A percentile compares a stretch with the other conserved stretches of the same genome.
Evolutionary conservation across 37 sponge, comb jelly and placozoan species (phyloP).

Genomic region (Halisarca cf. caerulea): DNA sequence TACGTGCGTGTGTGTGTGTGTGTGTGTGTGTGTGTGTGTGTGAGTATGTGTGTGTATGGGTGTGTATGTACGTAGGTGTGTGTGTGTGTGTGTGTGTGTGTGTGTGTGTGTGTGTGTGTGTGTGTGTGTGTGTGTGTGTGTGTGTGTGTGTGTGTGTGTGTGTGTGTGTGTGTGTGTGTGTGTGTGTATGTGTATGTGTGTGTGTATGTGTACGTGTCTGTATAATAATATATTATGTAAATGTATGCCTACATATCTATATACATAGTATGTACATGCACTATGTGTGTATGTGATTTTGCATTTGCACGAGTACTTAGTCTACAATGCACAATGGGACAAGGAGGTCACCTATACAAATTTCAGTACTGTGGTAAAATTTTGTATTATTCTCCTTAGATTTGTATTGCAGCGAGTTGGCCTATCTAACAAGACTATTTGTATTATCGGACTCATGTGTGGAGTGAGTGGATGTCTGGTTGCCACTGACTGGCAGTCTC

Average conservation of each 20-base stretch:
- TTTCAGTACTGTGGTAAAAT: too few species aligned
- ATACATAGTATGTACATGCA: too few species aligned
- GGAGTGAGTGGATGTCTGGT: constrained; percentile 1
- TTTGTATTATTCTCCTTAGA: too few species aligned
- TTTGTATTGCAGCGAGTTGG: constrained; percentile 24
- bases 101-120: neutral
- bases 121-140: neutral
- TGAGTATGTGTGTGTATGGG: neutral
- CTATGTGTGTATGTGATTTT: too few species aligned
- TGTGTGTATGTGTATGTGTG: neutral
- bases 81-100: too few species aligned
- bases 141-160: neutral
- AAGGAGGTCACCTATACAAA: too few species aligned
- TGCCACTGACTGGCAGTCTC: constrained; percentile 54
- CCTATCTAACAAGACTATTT: constrained; percentile 18
- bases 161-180: constrained; percentile 2
- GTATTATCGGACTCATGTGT: constrained; percentile 1
- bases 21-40: neutral
- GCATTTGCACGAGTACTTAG: too few species aligned
- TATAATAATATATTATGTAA: too few species aligned
- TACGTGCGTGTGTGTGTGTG: neutral
- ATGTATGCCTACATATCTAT: too few species aligned
- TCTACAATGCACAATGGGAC: too few species aligned
- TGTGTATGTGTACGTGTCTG: too few species aligned
- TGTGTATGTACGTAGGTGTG: neutral